Percentiles rank a stretch among this genome's conserved stretches.
Conservation (phyloP, 1,140 invertebrate species). For the Anagrus nilaparvatae region DNA sequence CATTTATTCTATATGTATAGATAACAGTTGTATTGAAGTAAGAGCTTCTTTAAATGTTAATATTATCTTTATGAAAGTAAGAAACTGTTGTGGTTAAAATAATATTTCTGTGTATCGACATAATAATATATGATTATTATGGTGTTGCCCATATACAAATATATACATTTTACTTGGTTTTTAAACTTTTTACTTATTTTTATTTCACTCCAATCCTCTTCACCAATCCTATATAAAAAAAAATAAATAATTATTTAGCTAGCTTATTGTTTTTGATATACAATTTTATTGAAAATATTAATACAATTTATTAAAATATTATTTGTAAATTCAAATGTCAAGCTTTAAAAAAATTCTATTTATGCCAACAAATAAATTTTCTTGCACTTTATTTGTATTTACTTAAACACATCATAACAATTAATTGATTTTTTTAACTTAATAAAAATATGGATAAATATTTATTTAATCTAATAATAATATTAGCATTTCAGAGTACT, state of each 20-base stretch:
- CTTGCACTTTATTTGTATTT: no score
- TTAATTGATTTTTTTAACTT: no score
- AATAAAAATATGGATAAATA: no score
- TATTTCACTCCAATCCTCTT: not conserved
- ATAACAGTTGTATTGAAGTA: no score
- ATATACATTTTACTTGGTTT: slow-evolving; percentile 45
- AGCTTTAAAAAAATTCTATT: not conserved
- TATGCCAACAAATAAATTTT: no score
- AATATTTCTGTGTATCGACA: slow-evolving; percentile 42
- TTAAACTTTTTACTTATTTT: slow-evolving; percentile 31
- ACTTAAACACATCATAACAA: no score
- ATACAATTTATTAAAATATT: not conserved
- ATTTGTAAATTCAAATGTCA: not conserved
- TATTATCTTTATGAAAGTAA: no score
- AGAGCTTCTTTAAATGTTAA: no score
- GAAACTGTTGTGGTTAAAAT: slow-evolving; percentile 37
- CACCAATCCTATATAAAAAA: not conserved
- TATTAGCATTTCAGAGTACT: no score
- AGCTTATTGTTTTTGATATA: not conserved
- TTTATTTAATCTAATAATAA: no score
- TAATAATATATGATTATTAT: slow-evolving; percentile 41
- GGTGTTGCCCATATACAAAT: slow-evolving; percentile 44
- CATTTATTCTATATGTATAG: no score
- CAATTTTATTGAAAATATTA: no score
- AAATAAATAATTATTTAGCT: not conserved